Percentiles rank a stretch among this genome's conserved stretches.
Evolutionary conservation across 2,113 vertebrate genomes (phyloP).

Genomic region (Nycticebus coucang): DNA sequence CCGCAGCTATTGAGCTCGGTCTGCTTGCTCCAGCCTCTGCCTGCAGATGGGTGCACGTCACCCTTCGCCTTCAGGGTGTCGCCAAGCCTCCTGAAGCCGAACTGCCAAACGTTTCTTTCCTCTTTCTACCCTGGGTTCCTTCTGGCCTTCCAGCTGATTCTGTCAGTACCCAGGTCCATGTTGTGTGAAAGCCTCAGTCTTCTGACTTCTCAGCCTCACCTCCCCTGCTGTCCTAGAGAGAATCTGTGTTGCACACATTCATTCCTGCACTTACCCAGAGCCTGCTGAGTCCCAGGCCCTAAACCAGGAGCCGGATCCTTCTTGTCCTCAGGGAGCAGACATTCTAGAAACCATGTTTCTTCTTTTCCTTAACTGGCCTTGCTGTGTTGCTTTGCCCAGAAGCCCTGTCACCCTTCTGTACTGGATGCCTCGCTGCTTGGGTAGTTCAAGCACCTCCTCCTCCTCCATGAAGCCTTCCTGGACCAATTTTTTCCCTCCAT

Average conservation of each 20-base stretch:
- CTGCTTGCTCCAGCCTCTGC: not conserved
- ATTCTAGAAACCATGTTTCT: not conserved
- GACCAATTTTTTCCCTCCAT: not conserved
- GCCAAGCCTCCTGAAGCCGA: not conserved
- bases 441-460: not conserved
- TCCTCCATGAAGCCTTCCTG: conserved; percentile 54
- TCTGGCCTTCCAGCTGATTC: not conserved
- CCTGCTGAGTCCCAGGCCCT: not conserved
- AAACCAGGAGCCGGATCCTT: not conserved
- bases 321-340: not conserved
- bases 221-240: too few relatives aligned
- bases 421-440: not conserved
- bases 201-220: not conserved
- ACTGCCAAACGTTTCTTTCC: not conserved
- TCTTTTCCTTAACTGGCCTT: not conserved
- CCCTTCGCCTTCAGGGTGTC: not conserved
- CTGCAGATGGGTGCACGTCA: not conserved
- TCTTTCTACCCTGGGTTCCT: not conserved
- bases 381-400: not conserved
- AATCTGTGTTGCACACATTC: not conserved
- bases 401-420: not conserved
- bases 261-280: not conserved
- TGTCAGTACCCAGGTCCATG: not conserved
- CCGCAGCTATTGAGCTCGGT: not conserved
- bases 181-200: not conserved